Base-by-base conservation (phyloP, 2,113 vertebrate genomes). In the Capreolus pygargus region DNA sequence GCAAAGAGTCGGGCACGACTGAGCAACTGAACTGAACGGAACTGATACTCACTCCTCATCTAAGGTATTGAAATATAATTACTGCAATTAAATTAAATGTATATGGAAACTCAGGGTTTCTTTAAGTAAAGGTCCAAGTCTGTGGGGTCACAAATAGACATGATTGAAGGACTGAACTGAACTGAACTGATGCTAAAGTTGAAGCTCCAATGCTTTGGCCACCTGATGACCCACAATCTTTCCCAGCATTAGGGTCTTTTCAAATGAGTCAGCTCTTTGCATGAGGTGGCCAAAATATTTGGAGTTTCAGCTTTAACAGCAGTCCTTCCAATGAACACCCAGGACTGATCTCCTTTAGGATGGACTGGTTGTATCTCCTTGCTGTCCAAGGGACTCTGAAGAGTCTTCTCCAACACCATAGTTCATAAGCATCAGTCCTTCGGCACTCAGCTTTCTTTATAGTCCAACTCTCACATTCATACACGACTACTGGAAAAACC, bases 1-100 rank as follows among this genome's bases (percentile, higher is more conserved):
- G 0, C 21, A 70, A 70, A 70, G 67, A 70, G 19, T 70, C 0
- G 0, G n/a, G 39, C n/a, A 12, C 1, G 10, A 23, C 19, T 70
- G n/a, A 70, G n/a, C 4, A 11, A 12, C 19, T 70, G 23, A 36
- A 39, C 21, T 70, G 67, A 70, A 70, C 5, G 12, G 67, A 70
- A 70, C 5, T 39, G n/a, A 21, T 16, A 15, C 30, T 61, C 47
- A 11, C 28, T 54, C 19, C 19, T 25, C 33, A 86, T 52, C 10
- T 78, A 50, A 74, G 45, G 2, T 78, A 78, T 78, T 89, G 70
- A 89, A 54, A 54, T 82, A 54, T 36, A n/a, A 54, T 82, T 82
- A 19, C 33, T 97, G 11, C 6, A 60, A 33, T 90, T 90, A 67
- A 83, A 83, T 61, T 50, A 78, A 39, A 52, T 30, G 2, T 61